Evolutionary conservation across 2,797 vertebrate genomes (phyloP).

Genomic region (Mionectes olivaceus): DNA sequence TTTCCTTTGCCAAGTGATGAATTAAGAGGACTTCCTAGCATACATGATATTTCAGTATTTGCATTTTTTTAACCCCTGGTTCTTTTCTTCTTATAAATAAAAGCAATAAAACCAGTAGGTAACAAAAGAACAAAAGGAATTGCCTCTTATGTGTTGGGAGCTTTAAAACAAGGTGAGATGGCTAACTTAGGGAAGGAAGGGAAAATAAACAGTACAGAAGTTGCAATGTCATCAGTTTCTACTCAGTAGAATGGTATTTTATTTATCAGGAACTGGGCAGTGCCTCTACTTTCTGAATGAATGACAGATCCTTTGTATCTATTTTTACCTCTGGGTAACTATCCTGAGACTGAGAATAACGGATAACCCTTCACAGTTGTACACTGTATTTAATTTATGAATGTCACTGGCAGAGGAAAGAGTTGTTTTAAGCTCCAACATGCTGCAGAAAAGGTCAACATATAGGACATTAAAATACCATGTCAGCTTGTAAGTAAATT

Average conservation of each 20-base stretch:
- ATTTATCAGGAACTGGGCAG: constrained; percentile 10
- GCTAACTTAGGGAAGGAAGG: neutral
- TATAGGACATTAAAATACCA: constrained; percentile 12
- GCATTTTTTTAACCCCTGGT: neutral
- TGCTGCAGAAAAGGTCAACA: constrained; percentile 18
- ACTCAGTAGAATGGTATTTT: neutral
- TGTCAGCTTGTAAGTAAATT: constrained; percentile 8
- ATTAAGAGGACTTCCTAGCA: constrained; percentile 16
- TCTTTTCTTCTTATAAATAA: neutral
- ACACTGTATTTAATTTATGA: constrained; percentile 6
- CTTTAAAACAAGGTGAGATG: neutral
- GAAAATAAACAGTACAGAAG: neutral
- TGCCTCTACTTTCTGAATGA: constrained; percentile 11
- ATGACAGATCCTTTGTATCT: neutral
- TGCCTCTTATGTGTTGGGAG: neutral
- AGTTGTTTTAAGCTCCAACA: constrained; percentile 1
- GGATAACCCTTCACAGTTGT: neutral
- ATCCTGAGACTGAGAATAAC: neutral
- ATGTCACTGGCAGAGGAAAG: neutral
- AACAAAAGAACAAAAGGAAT: constrained; percentile 22
- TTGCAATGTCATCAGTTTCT: constrained; percentile 17
- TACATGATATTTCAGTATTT: neutral
- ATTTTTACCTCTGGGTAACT: constrained; percentile 37
- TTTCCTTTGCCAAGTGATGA: constrained; percentile 43
- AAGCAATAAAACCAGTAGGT: neutral